Conservation (phyloP, 2,797 vertebrate species). For the Rhabdomys pumilio region DNA sequence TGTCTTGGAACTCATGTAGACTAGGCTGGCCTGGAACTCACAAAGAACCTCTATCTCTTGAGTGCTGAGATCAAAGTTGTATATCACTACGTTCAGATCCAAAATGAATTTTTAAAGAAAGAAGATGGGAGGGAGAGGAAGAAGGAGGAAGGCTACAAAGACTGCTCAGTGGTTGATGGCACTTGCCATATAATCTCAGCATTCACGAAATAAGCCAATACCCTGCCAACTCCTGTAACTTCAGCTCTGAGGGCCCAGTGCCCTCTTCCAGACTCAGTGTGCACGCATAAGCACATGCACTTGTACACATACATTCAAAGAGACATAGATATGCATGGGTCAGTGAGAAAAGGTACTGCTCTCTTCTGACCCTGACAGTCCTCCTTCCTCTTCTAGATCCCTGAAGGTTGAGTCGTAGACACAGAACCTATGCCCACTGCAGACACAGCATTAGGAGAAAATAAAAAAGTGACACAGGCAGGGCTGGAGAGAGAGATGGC, state of each 20-base stretch:
- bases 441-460: neutral
- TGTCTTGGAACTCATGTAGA: neutral
- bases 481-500: neutral
- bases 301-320: neutral
- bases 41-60: neutral
- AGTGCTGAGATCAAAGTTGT: neutral
- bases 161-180: neutral
- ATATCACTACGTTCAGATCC: neutral
- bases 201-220: neutral
- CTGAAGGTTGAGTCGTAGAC: neutral
- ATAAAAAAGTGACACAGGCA: neutral
- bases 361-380: too few species aligned
- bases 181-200: neutral
- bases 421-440: fast-evolving
- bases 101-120: neutral
- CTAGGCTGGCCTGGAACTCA: neutral
- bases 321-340: too few species aligned
- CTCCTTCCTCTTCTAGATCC: neutral
- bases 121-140: neutral
- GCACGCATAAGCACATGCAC: too few species aligned
- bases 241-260: neutral
- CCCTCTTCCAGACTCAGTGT: neutral
- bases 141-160: neutral
- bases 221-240: neutral
- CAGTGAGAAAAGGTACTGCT: neutral